Percentiles rank a stretch among this genome's conserved stretches.
Evolutionary conservation across 2,113 vertebrate species (phyloP).

Genomic region (Platichthys flesus): DNA sequence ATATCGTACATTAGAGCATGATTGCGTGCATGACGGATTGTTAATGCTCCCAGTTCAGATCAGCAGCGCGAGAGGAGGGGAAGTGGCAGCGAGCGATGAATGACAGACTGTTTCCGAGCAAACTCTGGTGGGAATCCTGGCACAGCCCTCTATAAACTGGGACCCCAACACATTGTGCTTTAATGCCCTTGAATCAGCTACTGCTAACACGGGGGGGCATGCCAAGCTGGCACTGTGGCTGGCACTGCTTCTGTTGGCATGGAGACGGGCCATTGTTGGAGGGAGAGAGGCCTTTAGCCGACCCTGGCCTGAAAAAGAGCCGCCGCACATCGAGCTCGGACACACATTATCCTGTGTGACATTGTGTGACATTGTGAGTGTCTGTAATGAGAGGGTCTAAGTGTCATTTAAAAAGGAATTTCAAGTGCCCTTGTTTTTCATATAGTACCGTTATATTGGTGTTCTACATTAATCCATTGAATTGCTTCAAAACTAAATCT

Average conservation of each 20-base stretch:
- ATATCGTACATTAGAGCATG: constrained; percentile 57
- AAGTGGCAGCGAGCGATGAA: constrained; percentile 53
- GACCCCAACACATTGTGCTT: constrained; percentile 52
- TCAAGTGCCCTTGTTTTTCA: background rate
- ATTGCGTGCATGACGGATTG: constrained; percentile 54
- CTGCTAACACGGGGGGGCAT: constrained; percentile 56
- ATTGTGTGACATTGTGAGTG: constrained; percentile 64
- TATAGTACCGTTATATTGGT: background rate
- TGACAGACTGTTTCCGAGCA: constrained; percentile 59
- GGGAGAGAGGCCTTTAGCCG: constrained; percentile 51
- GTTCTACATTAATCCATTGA: too few species aligned
- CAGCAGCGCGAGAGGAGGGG: constrained; percentile 56
- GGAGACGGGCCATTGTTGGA: constrained; percentile 68
- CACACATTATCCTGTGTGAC: constrained; percentile 47
- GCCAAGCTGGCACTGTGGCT: constrained; percentile 68
- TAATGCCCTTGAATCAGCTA: constrained; percentile 77
- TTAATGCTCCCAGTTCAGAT: constrained; percentile 17
- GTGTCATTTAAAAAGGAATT: constrained; percentile 2
- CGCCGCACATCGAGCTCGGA: constrained; percentile 38
- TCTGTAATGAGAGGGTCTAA: constrained; percentile 3
- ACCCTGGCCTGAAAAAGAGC: constrained; percentile 53
- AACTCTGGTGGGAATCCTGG: constrained; percentile 66
- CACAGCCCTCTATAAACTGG: constrained; percentile 46
- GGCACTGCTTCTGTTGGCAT: constrained; percentile 69
- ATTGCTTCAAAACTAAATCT: background rate